phyloP scores from a whole-genome alignment of 1,140 invertebrate genomes.

The Drosophila asahinai region DNA sequence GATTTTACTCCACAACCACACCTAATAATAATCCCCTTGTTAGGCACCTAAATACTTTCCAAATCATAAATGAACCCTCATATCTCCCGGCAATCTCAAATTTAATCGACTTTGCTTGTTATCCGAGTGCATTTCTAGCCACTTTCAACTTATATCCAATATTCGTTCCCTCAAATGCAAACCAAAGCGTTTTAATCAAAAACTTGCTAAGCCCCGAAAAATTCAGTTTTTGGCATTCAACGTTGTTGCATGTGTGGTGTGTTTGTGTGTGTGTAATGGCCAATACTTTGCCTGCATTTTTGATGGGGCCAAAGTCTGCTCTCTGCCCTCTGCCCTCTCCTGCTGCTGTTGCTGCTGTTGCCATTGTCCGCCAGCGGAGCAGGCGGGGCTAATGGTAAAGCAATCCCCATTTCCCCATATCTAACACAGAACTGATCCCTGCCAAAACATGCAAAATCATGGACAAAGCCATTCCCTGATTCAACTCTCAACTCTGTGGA shows the following conservation, averaged over 20 bases:
- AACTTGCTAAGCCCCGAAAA: conserved; percentile 53
- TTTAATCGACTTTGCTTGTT: conserved; percentile 9
- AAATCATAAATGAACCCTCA: not conserved
- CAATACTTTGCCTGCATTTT: conserved; percentile 41
- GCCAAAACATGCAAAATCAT: conserved; percentile 58
- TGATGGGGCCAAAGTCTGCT: conserved; percentile 25
- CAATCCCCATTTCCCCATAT: conserved; percentile 47
- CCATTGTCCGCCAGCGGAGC: conserved; percentile 27
- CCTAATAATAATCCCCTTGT: not conserved
- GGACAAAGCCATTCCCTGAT: conserved; percentile 35
- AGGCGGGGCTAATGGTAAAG: conserved; percentile 41
- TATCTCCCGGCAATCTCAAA: not conserved
- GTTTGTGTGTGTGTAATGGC: conserved; percentile 26
- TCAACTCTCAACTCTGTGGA: conserved; percentile 44
- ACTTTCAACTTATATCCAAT: conserved; percentile 20
- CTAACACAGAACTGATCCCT: conserved; percentile 34
- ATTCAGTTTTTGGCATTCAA: conserved; percentile 43
- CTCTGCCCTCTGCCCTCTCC: not conserved
- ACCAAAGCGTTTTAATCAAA: conserved; percentile 59
- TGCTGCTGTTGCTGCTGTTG: not conserved
- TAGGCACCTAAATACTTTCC: not conserved
- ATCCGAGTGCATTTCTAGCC: not conserved
- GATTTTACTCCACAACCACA: not conserved
- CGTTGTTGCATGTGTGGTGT: conserved; percentile 6
- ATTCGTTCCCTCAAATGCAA: conserved; percentile 17